phyloP scores from a whole-genome alignment of 2,888 invertebrate species.

The Nudaria mundana region DNA sequence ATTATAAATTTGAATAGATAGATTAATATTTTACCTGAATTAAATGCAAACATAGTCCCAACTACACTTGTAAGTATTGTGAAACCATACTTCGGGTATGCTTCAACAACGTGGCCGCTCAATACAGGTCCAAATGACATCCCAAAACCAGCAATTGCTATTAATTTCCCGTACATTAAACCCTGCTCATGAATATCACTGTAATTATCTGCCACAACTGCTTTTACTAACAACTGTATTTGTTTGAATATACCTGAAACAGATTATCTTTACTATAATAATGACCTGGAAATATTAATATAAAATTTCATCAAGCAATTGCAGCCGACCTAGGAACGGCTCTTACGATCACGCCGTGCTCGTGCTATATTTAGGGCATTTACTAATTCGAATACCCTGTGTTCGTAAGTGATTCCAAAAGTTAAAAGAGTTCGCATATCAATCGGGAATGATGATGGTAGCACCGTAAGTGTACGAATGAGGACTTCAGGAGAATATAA shows the following conservation, averaged over 20 bases:
- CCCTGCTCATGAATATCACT: constrained; percentile 63
- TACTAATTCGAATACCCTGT: too few species aligned
- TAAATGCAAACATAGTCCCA: constrained; percentile 36
- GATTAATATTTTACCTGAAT: constrained; percentile 32
- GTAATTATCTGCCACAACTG: constrained; percentile 80
- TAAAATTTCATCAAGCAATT: too few species aligned
- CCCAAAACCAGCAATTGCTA: constrained; percentile 77
- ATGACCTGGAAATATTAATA: too few species aligned
- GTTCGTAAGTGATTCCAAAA: too few species aligned
- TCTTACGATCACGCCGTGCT: too few species aligned
- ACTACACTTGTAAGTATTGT: constrained; percentile 56
- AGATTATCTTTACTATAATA: too few species aligned
- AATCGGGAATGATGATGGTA: too few species aligned
- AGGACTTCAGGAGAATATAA: too few species aligned
- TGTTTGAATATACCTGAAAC: constrained; percentile 83
- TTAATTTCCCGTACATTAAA: constrained; percentile 77
- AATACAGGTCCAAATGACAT: constrained; percentile 83
- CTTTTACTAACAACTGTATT: constrained; percentile 81
- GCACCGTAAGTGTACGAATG: too few species aligned
- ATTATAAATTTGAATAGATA: background rate
- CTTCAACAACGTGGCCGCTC: constrained; percentile 81
- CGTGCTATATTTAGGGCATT: too few species aligned
- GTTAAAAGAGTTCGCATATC: too few species aligned
- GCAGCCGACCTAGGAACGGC: too few species aligned
- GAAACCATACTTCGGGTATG: constrained; percentile 69